Evolutionary conservation across 2,888 invertebrate genomes (phyloP), one percentile per base, ranked within the genome.

Genomic region (Junonia oenone): DNA sequence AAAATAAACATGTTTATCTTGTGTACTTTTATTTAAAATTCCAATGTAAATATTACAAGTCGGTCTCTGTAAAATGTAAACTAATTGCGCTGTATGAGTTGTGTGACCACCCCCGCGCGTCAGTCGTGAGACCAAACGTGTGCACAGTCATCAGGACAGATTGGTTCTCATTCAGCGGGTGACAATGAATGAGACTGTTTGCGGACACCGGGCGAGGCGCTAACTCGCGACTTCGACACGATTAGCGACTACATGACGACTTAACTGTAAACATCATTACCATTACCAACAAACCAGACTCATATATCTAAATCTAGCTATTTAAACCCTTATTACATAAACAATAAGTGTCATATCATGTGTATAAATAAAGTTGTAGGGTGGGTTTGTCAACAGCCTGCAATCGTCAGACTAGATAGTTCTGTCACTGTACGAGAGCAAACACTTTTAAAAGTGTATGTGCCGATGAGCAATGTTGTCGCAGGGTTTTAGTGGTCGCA

Each of bases 401-500:
- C 75, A 74, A 80, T 78, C 72, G 78, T 75, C 75, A 79, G 79
- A 82, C 79, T 81, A 84, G 81, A 83, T 83, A 78, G 76, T 67
- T 75, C 76, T 86, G 86, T 86, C 83, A 78, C 80, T 78, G 76
- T 78, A 75, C 63, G 67, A 63, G 68, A 67, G 83, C 62, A 87
- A 90, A 90, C 87, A 88, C 87, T 90, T 89, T 90, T 88, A 90
- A 87, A 75, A 85, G 83, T 84, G 82, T 83, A 83, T 84, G 81
- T 80, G 74, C 72, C 71, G 82, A 80, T 83, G 78, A 86, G 81
- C 79, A 79, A 78, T 90, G 87, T 90, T 87, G 84, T 75, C 79
- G 67, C 65, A 85, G 84, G 73, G 71, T 72, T 83, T 90, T 90
- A 90, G 87, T 84, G 82, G 66, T 8, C 72, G 72, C 81, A 85